Base-by-base conservation (phyloP, 2,888 invertebrate genomes). In the Allophyes oxyacanthae region DNA sequence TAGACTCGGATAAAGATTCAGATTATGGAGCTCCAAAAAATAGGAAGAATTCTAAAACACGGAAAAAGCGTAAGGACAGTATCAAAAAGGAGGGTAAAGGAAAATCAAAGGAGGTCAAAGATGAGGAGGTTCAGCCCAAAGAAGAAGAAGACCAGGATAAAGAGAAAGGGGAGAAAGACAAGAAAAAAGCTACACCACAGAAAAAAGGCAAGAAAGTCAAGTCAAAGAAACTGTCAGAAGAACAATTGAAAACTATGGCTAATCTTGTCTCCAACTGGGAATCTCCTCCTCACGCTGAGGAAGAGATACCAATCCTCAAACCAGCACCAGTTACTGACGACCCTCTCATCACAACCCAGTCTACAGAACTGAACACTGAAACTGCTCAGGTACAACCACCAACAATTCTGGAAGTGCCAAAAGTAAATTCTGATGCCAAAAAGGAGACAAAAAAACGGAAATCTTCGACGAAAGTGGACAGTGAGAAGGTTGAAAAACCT, bases 1-100 rank as follows among this genome's bases (percentile, higher is more conserved):
- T 92, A 10, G 94, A 94, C 53, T 92, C 93, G 0, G 94, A 93
- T 32, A 89, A 84, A 53, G 94, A 94, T 69, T 94, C 93, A 0
- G 94, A 94, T 61, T 94, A 94, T 69, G 89, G 76, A 56, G 87
- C 83, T 20, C 88, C 89, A 6, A 88, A 79, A 30, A 68, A 56
- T 11, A 90, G 78, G 58, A 88, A 81, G 63, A 73, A 55, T 32
- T 68, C 81, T 0, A 87, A 85, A 71, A 61, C 78, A 14, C 82
- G 75, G 51, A 88, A 81, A 81, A 89, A 85, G 76, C 80, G 73
- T 53, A 87, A 83, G 61, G 85, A 83, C 1, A 78, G 69, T 52
- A 15, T 73, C 5, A 88, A 89, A 44, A 89, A 84, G 40, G 86
- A 86, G 20, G 15, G 74, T 0, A 77, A 81, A 70, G 58, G 54